Conservation (phyloP, 2,113 vertebrate genomes). For the Stomatorhinus ivindoensis region DNA sequence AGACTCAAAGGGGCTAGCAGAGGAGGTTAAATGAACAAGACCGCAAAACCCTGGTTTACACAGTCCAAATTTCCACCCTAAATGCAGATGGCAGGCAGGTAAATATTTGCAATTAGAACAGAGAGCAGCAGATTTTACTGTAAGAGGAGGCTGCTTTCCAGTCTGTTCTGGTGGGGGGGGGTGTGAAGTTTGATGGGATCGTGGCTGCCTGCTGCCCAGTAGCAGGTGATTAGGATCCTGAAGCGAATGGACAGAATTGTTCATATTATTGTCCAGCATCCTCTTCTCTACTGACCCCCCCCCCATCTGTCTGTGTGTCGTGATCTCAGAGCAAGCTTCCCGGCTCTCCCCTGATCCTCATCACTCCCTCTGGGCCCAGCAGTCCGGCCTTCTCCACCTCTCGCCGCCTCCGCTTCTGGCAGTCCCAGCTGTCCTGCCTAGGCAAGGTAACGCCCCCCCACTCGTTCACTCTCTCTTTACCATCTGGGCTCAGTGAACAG, state of each 20-base stretch:
- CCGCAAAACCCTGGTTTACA: neutral
- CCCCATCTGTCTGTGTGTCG: slow-evolving; percentile 1
- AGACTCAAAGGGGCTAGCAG: too few relatives aligned
- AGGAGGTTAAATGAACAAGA: neutral
- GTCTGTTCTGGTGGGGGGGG: too few relatives aligned
- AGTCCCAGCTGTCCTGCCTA: slow-evolving; percentile 91
- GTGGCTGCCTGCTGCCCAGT: too few relatives aligned
- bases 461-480: neutral
- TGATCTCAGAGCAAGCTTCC: slow-evolving; percentile 80
- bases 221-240: too few relatives aligned
- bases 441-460: slow-evolving; percentile 70
- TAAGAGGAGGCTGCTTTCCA: too few relatives aligned
- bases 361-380: slow-evolving; percentile 82
- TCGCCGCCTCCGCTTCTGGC: slow-evolving; percentile 92
- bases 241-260: too few relatives aligned
- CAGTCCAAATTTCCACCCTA: neutral
- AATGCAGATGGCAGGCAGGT: too few relatives aligned
- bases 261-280: neutral
- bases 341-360: slow-evolving; percentile 87
- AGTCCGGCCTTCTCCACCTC: slow-evolving; percentile 77
- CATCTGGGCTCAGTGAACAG: neutral
- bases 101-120: too few relatives aligned
- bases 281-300: neutral
- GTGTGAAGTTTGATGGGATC: too few relatives aligned
- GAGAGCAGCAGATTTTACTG: too few relatives aligned